Conservation (phyloP, 1,140 invertebrate genomes). For the Brachionus rubens region DNA sequence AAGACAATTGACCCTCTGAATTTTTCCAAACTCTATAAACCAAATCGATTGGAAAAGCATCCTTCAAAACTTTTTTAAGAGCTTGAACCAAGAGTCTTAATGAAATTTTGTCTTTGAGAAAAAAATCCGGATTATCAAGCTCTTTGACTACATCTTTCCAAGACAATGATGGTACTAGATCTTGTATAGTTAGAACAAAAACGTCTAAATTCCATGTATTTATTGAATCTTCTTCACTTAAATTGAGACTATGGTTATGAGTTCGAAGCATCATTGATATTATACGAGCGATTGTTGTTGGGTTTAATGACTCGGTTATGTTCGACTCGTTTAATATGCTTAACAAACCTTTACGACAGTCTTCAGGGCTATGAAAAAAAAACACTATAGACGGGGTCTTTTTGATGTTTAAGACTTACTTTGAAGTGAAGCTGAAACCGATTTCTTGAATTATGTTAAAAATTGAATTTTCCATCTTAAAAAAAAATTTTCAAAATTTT, state of each 20-base stretch:
- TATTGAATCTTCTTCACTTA: constrained; percentile 56
- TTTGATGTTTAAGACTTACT: constrained; percentile 70
- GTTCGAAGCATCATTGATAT: constrained; percentile 80
- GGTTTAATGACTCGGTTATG: constrained; percentile 68
- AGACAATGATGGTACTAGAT: constrained; percentile 71
- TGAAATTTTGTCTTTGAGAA: constrained; percentile 78
- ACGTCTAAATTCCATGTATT: constrained; percentile 87
- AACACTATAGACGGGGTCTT: constrained; percentile 49
- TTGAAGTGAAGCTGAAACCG: constrained; percentile 79
- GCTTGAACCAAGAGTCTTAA: constrained; percentile 76
- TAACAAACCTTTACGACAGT: constrained; percentile 77
- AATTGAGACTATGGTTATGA: constrained; percentile 66
- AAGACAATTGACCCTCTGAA: constrained; percentile 79
- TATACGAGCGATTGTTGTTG: constrained; percentile 76
- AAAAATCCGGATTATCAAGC: constrained; percentile 82
- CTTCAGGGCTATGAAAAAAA: constrained; percentile 67
- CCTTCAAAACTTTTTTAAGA: constrained; percentile 69
- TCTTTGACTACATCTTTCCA: constrained; percentile 89
- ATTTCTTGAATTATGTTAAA: constrained; percentile 79
- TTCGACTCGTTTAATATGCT: constrained; percentile 63
- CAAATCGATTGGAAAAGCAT: constrained; percentile 76
- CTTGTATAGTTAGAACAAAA: constrained; percentile 83
- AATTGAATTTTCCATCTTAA: constrained; percentile 60
- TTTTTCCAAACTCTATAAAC: constrained; percentile 87
- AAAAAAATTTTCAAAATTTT: not conserved